Conservation (phyloP, 2,888 invertebrate genomes). For the Trichogramma evanescens region DNA sequence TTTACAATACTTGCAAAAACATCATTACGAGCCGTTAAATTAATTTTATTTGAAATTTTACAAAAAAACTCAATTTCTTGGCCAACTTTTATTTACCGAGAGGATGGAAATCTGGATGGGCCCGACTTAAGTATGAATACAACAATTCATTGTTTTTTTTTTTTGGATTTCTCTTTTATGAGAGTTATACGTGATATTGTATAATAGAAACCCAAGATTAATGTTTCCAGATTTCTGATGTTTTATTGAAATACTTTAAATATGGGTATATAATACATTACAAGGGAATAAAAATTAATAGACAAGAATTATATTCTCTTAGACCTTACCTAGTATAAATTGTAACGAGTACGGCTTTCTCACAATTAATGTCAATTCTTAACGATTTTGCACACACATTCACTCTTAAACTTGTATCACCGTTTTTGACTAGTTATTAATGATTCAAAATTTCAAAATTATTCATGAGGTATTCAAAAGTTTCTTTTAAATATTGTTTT, state of each 20-base stretch:
- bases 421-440: slow-evolving; percentile 12
- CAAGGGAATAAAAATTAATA: slow-evolving; percentile 40
- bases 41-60: not conserved
- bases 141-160: slow-evolving; percentile 1
- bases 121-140: slow-evolving; percentile 13
- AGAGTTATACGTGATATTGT: slow-evolving; percentile 27
- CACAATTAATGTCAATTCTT: slow-evolving; percentile 21
- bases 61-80: not conserved
- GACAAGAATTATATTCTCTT: slow-evolving; percentile 34
- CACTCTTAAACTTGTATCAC: slow-evolving; percentile 18
- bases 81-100: slow-evolving; percentile 27
- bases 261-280: slow-evolving; percentile 38
- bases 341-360: slow-evolving; percentile 32
- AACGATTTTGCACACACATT: slow-evolving; percentile 22
- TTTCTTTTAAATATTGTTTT: slow-evolving; percentile 31
- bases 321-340: slow-evolving; percentile 37
- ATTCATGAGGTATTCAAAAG: slow-evolving; percentile 14
- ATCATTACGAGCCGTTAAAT: slow-evolving; percentile 25
- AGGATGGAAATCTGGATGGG: slow-evolving; percentile 40
- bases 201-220: slow-evolving; percentile 40
- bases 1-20: slow-evolving; percentile 3
- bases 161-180: slow-evolving; percentile 13
- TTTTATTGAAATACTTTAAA: slow-evolving; percentile 42
- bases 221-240: slow-evolving; percentile 43
- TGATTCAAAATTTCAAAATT: slow-evolving; percentile 2